Conservation (phyloP, 2,797 vertebrate genomes). For the Orientallactaga sibirica region DNA sequence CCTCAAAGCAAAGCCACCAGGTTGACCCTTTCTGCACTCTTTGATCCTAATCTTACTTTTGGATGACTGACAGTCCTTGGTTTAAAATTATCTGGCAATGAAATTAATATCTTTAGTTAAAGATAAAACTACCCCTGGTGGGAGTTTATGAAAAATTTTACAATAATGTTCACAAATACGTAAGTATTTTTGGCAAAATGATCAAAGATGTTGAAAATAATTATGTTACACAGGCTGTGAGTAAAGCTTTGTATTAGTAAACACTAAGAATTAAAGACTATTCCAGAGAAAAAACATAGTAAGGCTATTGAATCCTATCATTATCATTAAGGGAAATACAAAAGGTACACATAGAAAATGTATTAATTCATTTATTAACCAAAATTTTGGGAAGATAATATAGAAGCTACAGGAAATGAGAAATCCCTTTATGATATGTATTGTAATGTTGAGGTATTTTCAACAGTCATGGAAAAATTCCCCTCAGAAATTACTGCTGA, state of each 20-base stretch:
- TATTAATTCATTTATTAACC: neutral
- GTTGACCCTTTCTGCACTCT: constrained; percentile 38
- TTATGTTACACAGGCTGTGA: neutral
- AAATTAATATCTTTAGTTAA: constrained; percentile 52
- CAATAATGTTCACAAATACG: neutral
- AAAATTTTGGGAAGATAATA: neutral
- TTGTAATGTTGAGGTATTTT: neutral
- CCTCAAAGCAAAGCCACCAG: constrained; percentile 60
- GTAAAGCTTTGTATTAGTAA: neutral
- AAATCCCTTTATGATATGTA: neutral
- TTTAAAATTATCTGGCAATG: constrained; percentile 43
- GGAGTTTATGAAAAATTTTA: neutral
- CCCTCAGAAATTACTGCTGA: neutral
- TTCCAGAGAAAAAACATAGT: neutral
- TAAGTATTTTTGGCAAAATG: neutral
- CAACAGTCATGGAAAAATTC: neutral
- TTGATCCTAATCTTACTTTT: constrained; percentile 59
- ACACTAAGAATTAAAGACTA: neutral
- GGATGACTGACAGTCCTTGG: constrained; percentile 46
- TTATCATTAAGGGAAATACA: neutral
- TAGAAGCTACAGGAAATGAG: neutral
- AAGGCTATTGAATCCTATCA: neutral
- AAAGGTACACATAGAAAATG: neutral
- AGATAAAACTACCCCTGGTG: constrained; percentile 25
- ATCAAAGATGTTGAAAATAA: neutral